These are phyloP conservation scores for Brachyistius frenatus DNA, from an alignment of 2,113 vertebrate species.

Conservation along the genomic window DNA sequence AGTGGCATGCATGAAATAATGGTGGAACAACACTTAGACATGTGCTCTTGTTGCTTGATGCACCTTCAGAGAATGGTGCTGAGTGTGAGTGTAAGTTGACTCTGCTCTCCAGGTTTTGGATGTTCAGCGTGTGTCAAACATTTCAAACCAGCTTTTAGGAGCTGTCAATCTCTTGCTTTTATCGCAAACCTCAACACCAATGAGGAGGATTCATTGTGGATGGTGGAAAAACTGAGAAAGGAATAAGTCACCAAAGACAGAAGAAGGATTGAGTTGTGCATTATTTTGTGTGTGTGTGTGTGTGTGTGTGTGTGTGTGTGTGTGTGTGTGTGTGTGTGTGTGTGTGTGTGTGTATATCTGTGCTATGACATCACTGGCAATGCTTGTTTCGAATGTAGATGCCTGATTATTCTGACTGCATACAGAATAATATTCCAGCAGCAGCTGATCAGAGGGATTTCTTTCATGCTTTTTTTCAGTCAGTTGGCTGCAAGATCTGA, in stretches of 20 bases:
- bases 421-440: conserved; percentile 24
- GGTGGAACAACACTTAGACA: background rate
- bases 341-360: conserved; percentile 12
- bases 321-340: no score
- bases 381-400: conserved; percentile 1
- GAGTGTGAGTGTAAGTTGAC: background rate
- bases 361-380: conserved; percentile 44
- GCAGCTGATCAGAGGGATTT: conserved; percentile 18
- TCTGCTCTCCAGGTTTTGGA: background rate
- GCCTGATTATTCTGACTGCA: conserved; percentile 28
- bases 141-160: conserved; percentile 11
- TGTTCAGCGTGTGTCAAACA: conserved; percentile 13
- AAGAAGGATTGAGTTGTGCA: conserved; percentile 30
- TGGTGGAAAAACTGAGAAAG: conserved; percentile 57
- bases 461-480: background rate
- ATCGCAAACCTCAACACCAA: background rate
- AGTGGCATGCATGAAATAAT: background rate
- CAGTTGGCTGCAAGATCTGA: conserved; percentile 10
- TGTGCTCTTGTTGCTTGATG: background rate
- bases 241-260: conserved; percentile 19
- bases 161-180: conserved; percentile 27
- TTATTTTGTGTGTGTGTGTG: background rate
- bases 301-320: background rate
- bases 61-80: background rate
- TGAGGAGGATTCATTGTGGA: conserved; percentile 47